These are phyloP conservation scores for Nemurella pictetii DNA, from an alignment of 2,888 invertebrate genomes.

Conservation along the genomic window DNA sequence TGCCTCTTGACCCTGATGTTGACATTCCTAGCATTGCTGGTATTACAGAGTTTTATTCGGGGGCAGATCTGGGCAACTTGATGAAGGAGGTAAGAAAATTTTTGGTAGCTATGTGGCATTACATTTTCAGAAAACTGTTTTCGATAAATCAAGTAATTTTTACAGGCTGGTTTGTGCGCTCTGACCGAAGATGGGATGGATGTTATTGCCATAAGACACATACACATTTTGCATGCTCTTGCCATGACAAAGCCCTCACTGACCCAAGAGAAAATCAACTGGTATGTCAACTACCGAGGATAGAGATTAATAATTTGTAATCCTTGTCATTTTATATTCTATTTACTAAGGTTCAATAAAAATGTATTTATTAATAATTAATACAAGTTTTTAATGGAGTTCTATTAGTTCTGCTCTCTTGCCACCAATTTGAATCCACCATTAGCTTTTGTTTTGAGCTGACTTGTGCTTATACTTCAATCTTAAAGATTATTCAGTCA, in stretches of 20 bases:
- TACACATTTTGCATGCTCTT: conserved; percentile 53
- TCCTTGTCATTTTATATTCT: too few species aligned
- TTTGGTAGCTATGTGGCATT: neutral
- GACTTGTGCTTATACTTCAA: too few species aligned
- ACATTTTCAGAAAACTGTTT: neutral
- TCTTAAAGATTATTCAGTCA: too few species aligned
- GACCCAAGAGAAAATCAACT: conserved; percentile 50
- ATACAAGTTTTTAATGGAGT: too few species aligned
- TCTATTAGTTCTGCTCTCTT: too few species aligned
- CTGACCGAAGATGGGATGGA: conserved; percentile 56
- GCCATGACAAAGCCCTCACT: conserved; percentile 53
- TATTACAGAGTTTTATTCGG: conserved; percentile 58
- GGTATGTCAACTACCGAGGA: conserved; percentile 45
- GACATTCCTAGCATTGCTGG: conserved; percentile 53
- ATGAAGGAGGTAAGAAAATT: conserved; percentile 57
- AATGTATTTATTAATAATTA: too few species aligned
- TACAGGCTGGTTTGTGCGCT: conserved; percentile 61
- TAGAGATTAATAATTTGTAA: too few species aligned
- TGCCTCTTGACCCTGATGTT: conserved; percentile 54
- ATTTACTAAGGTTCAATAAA: too few species aligned
- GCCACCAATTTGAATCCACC: too few species aligned
- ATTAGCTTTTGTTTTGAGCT: too few species aligned
- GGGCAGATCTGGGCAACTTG: conserved; percentile 65
- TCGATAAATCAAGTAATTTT: conserved; percentile 34
- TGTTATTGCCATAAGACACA: conserved; percentile 47